phyloP scores from a whole-genome alignment of 2,888 invertebrate genomes.

The Beris morrisii region DNA sequence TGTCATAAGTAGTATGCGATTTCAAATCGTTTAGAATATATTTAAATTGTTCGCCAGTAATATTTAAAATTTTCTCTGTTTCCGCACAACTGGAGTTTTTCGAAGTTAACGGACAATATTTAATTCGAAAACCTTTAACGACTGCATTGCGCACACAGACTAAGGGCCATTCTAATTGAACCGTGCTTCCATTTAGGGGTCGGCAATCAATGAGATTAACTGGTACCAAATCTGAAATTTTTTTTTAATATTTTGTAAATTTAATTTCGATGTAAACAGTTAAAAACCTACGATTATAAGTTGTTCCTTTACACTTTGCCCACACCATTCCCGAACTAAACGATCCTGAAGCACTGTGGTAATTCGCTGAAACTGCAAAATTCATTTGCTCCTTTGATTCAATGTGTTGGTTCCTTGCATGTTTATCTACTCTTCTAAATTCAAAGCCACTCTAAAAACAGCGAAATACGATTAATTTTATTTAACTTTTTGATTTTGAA shows the following conservation, averaged over 20 bases:
- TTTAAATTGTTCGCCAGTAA: slow-evolving; percentile 46
- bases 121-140: slow-evolving; percentile 73
- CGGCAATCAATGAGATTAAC: slow-evolving; percentile 57
- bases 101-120: slow-evolving; percentile 66
- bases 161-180: slow-evolving; percentile 74
- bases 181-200: slow-evolving; percentile 57
- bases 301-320: slow-evolving; percentile 65
- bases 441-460: slow-evolving; percentile 62
- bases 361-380: slow-evolving; percentile 82
- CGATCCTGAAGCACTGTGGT: slow-evolving; percentile 52
- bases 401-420: slow-evolving; percentile 48
- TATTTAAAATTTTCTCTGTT: slow-evolving; percentile 48
- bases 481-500: background rate
- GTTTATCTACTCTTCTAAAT: slow-evolving; percentile 60
- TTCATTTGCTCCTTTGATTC: slow-evolving; percentile 58
- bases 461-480: background rate
- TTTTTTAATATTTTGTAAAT: background rate
- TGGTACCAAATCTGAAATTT: slow-evolving; percentile 45
- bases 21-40: slow-evolving; percentile 65
- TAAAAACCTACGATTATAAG: slow-evolving; percentile 39
- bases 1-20: slow-evolving; percentile 75
- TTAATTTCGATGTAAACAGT: background rate
- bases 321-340: slow-evolving; percentile 81
- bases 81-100: slow-evolving; percentile 54
- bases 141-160: slow-evolving; percentile 75